Conservation (phyloP, 2,888 invertebrate genomes). For the Ectemnius cavifrons region DNA sequence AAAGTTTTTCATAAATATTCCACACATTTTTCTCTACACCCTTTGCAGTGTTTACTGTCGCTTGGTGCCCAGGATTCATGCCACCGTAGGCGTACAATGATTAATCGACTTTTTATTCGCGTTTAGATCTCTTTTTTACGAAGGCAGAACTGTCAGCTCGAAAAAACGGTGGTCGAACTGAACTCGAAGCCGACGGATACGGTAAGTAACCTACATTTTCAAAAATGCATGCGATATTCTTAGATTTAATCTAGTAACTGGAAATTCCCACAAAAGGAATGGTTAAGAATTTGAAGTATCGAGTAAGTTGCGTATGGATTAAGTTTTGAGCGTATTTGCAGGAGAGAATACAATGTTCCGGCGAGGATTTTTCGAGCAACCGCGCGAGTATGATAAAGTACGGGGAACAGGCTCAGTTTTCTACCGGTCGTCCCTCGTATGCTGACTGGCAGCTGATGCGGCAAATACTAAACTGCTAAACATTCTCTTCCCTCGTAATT, state of each 20-base stretch:
- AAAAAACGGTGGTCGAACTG: conserved; percentile 71
- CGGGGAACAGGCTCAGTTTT: conserved; percentile 54
- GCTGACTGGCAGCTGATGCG: conserved; percentile 61
- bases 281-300: background rate
- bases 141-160: conserved; percentile 72
- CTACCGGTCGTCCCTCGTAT: conserved; percentile 49
- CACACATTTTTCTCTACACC: background rate
- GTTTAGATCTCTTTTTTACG: conserved; percentile 73
- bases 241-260: background rate
- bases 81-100: too few species aligned
- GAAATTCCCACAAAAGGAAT: background rate
- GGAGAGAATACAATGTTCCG: background rate
- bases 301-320: background rate
- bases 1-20: background rate
- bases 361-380: background rate
- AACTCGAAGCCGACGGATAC: conserved; percentile 68
- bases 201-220: conserved; percentile 61
- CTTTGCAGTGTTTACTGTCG: background rate
- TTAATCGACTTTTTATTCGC: conserved; percentile 15
- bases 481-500: conserved; percentile 27
- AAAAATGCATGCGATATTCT: too few species aligned
- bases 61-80: too few species aligned
- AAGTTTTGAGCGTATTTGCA: background rate
- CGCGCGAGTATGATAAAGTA: conserved; percentile 49
- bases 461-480: conserved; percentile 58